Percentiles rank a stretch among this genome's conserved stretches.
phyloP scores from a whole-genome alignment of 2,797 vertebrate genomes.

The Parotocinclus haroldoi region DNA sequence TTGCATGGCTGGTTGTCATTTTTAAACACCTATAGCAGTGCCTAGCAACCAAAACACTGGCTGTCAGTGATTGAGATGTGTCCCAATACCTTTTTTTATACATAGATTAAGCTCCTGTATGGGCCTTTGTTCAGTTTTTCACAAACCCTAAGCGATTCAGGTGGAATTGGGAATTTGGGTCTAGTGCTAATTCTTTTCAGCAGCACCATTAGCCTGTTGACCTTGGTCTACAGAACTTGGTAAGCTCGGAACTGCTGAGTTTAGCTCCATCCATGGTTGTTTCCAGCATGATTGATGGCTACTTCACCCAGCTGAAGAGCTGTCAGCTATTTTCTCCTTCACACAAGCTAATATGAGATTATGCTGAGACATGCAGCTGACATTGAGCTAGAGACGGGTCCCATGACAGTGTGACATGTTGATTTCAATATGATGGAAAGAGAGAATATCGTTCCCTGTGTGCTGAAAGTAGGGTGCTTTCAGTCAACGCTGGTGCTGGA shows the following conservation, averaged over 20 bases:
- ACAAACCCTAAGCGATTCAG: not conserved
- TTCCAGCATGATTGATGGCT: constrained; percentile 32
- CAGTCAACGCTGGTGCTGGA: not conserved
- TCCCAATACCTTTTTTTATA: no score
- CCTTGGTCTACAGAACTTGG: constrained; percentile 25
- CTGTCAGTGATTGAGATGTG: no score
- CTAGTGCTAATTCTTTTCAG: not conserved
- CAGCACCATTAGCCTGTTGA: constrained; percentile 11
- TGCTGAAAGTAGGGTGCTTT: not conserved
- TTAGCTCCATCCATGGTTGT: constrained; percentile 13
- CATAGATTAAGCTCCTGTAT: no score
- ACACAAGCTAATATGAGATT: constrained; percentile 11
- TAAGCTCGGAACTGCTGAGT: constrained; percentile 24
- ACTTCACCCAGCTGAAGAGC: constrained; percentile 27
- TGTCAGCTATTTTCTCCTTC: constrained; percentile 24
- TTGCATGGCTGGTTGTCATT: no score
- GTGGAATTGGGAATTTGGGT: not conserved
- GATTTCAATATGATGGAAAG: constrained; percentile 3
- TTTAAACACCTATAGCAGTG: no score
- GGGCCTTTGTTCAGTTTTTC: no score
- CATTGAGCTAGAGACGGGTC: constrained; percentile 6
- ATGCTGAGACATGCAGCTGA: constrained; percentile 6
- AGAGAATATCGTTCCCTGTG: no score
- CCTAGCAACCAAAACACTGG: no score
- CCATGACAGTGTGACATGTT: constrained; percentile 10